Evolutionary conservation across 2,113 vertebrate species (phyloP).

Genomic region (Passer domesticus): DNA sequence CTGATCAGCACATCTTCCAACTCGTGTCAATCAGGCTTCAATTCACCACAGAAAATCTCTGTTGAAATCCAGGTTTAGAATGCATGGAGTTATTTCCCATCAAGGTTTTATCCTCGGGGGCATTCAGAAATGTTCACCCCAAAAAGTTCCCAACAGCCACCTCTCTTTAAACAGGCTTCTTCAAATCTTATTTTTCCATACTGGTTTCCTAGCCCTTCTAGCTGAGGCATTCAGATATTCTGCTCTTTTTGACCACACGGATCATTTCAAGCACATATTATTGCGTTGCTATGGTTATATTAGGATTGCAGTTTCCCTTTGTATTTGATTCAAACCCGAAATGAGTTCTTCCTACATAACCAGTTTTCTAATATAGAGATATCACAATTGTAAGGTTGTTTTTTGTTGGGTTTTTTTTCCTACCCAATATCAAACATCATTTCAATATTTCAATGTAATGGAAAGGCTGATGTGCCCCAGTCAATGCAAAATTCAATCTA

Average conservation of each 20-base stretch:
- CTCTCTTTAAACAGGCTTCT: neutral
- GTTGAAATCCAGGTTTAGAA: neutral
- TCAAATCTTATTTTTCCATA: neutral
- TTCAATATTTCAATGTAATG: neutral
- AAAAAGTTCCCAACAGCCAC: neutral
- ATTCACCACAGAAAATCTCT: neutral
- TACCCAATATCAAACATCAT: neutral
- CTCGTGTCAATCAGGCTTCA: neutral
- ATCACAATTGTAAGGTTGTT: neutral
- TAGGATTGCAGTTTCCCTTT: constrained; percentile 10
- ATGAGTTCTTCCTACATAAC: neutral
- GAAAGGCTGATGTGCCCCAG: neutral
- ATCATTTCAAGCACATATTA: constrained; percentile 13
- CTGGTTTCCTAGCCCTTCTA: neutral
- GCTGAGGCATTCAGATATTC: neutral
- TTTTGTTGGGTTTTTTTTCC: neutral
- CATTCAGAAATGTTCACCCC: neutral
- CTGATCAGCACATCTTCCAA: neutral
- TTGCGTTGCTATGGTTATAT: constrained; percentile 48
- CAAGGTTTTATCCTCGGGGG: neutral
- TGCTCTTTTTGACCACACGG: constrained; percentile 5
- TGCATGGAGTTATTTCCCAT: neutral
- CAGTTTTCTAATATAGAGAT: neutral
- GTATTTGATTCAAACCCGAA: neutral
- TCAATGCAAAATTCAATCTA: neutral